Percentiles rank a stretch among this genome's conserved stretches.
These are phyloP conservation scores for Zoanthus sansibaricus DNA, from an alignment of 92 coral and sea anemone genomes.

Conservation along the genomic window DNA sequence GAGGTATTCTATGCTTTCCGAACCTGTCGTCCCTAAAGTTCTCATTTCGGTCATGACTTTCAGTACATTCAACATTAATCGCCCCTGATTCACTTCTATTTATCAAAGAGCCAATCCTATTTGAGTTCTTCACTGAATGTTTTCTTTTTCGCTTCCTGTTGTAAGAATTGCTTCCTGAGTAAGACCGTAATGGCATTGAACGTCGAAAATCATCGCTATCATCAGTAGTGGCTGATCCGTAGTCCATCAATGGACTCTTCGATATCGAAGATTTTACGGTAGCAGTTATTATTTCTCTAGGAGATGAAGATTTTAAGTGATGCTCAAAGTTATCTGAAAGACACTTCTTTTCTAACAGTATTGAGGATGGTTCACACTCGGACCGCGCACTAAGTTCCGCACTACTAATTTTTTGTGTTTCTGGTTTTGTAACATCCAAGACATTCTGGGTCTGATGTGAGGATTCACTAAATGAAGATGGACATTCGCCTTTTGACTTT, in stretches of 20 bases:
- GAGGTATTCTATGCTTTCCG: not conserved
- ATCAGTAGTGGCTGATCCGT: not conserved
- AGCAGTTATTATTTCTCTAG: not conserved
- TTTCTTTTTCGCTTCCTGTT: not conserved
- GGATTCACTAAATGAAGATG: not conserved
- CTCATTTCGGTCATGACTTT: too few relatives aligned
- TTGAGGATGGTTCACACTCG: not conserved
- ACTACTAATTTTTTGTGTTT: not conserved
- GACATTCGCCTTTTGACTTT: not conserved
- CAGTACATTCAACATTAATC: not conserved
- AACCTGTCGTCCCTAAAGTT: not conserved
- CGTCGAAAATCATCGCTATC: slow-evolving; percentile 27
- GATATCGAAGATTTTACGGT: not conserved
- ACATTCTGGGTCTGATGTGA: not conserved
- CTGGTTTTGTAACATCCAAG: not conserved
- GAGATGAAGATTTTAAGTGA: not conserved
- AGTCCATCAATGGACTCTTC: not conserved
- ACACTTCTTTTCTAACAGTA: not conserved
- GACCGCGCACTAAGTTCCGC: not conserved
- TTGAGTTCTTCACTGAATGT: slow-evolving; percentile 7
- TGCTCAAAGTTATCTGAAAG: not conserved
- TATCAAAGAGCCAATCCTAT: not conserved
- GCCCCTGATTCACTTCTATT: not conserved
- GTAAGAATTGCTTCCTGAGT: not conserved
- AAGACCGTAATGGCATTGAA: not conserved